Percentiles rank a stretch among this genome's conserved stretches.
phyloP scores from a whole-genome alignment of 2,888 invertebrate species.

The Plusia festucae region DNA sequence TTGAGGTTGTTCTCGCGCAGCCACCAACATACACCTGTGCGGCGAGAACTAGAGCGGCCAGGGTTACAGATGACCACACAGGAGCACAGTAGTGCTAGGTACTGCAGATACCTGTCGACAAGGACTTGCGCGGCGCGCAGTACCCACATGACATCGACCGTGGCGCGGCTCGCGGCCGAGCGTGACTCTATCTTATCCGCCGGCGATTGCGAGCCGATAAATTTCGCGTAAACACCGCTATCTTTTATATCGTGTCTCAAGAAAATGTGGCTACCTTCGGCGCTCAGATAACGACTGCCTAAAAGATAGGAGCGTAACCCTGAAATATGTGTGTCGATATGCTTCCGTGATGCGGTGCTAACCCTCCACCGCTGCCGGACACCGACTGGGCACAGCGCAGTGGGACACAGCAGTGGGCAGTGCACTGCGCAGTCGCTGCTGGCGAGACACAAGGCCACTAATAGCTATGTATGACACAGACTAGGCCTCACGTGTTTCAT shows the following conservation, averaged over 20 bases:
- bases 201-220: constrained; percentile 59
- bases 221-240: constrained; percentile 61
- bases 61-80: neutral
- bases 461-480: constrained; percentile 24
- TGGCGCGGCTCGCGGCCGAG: constrained; percentile 24
- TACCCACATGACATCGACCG: neutral
- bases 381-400: too few species aligned
- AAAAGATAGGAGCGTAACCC: constrained; percentile 37
- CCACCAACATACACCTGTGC: neutral
- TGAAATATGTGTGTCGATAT: constrained; percentile 39
- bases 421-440: constrained; percentile 1
- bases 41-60: neutral
- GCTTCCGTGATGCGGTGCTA: constrained; percentile 35
- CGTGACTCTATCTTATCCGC: constrained; percentile 62
- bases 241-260: constrained; percentile 38
- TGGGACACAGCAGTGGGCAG: neutral
- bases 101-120: neutral
- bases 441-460: too few species aligned
- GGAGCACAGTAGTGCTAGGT: too few species aligned
- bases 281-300: constrained; percentile 38
- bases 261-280: constrained; percentile 32
- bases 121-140: neutral
- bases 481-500: constrained; percentile 18
- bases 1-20: neutral
- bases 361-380: neutral